Base-by-base conservation (phyloP, 1,140 invertebrate genomes). In the Physella acuta region DNA sequence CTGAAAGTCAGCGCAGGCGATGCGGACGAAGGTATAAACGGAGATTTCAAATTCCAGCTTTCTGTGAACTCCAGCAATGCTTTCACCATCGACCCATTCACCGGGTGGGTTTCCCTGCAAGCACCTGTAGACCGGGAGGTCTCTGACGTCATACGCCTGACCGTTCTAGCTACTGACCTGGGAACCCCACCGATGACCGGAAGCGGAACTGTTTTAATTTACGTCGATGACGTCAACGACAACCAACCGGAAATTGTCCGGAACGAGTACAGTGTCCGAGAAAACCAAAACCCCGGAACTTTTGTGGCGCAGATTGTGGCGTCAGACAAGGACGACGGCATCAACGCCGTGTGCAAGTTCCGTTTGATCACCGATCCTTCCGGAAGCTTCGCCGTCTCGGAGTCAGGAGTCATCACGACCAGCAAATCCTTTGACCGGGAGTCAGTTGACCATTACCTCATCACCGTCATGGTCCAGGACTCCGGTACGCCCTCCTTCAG, bases 381-480 rank as follows among this genome's bases (percentile, higher is more conserved):
- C 24, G 56, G n/a, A 49, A 73, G 74, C 49, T 73, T 53, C 56
- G 64, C 61, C n/a, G 66, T 81, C 31, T 66, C 68, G 24, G 17
- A 59, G 28, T 72, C 62, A 16, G 75, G 79, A 2, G 61, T 71
- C 17, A 59, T 80, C n/a, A 55, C 61, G 0, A 55, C 76, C 11
- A 88, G 88, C 0, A 89, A 88, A 64, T 81, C 84, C 34, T 85
- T 98, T 64, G 94, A 98, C 81, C 88, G 94, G 36, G 95, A 98
- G 85, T 89, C 88, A 14, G 26, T 70, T 5, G 60, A 68, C 52
- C 58, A 52, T 2, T 78, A 76, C 58, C 51, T 59, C 8, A 68
- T 81, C 16, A 37, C 51, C 8, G 74, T 81, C 2, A 37, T 71
- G 33, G 94, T 94, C 24, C 92, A 90, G 28, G 95, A 97, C 86